Evolutionary conservation across 2,797 vertebrate species (phyloP), one percentile per base, ranked within the genome.

Genomic region (Chaunax sp.): DNA sequence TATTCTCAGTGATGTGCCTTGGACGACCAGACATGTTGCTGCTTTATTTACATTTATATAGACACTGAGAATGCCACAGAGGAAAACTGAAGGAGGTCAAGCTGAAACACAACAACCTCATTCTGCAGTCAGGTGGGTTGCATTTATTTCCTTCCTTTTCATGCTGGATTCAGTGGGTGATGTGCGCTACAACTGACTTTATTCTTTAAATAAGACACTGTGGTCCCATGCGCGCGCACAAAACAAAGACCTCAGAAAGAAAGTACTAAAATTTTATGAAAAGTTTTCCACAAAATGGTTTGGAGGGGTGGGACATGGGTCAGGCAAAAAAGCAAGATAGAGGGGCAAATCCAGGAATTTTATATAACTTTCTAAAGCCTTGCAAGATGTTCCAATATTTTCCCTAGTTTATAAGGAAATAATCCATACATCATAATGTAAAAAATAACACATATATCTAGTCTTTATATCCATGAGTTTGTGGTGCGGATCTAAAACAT

Each of bases 111-210:
- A 59, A 20, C 49, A 33, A 38, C 30, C 25, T 64, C 30, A 37
- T 30, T 53, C 68, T 60, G 69, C 46, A 55, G 64, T 55, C 15
- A 25, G 22, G 57, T 52, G 51, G 20, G 25, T 61, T 61, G 49
- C 38, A 30, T 37, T 56, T 67, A 67, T 71, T 75, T 78, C 72
- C 70, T 64, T 55, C 15, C 23, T 40, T 63, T 59, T 77, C 86
- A 85, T 72, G 86, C 86, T 62, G 70, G 61, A 80, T 78, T 63
- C 52, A 60, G 26, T 61, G 41, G 52, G 69, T 60, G 65, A 82
- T 68, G 77, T 71, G 78, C 62, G 81, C 70, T 69, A 61, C 68
- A 71, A 78, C 56, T 35, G 28, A 2, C 28, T 74, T 67, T 46
- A 73, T 82, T 80, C 61, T 67, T 64, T 10, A 49, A 77, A 46